Base-by-base conservation (phyloP, 1,140 invertebrate species). In the Bombyx mandarina region DNA sequence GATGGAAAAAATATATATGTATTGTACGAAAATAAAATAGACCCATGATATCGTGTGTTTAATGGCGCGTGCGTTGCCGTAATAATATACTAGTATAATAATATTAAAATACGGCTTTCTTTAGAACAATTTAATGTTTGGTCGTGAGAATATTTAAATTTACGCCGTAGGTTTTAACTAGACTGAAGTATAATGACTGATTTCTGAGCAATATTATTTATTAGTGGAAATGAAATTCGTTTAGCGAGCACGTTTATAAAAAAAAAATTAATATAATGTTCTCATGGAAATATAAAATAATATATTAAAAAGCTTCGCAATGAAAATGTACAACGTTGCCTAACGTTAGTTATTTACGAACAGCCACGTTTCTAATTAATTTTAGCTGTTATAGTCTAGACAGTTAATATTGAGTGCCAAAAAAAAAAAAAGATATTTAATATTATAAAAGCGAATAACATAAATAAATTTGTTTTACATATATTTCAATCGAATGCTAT, bases 201-300 rank as follows among this genome's bases (percentile, higher is more conserved):
- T 77, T 84, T 75, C 72, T 77, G 73, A 86, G 82, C 82, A 86
- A 86, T 86, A 86, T 83, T 83, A 82, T 82, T 85, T 83, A 79
- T 78, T 86, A 84, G 79, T 76, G 57, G 74, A 82, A 70, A 65
- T 54, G 49, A 64, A 57, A 62, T 50, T 57, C 51, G 47, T 63
- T 62, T 65, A 45, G 12, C 52, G 44, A 50, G 49, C 57, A 56
- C 56, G 18, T 50, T 42, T 26, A 52, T 18, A 3, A 5, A 35
- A 35, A 35, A 35, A 35, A 3, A 3, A 1, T 35, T 35, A 35
- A 35, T 46, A 56, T 46, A 7, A 51, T 44, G 52, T 56, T 55
- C 18, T 9, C 8, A 9, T 55, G 26, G 22, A 55, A 45, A 55
- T 50, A 22, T 45, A 48, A 45, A 18, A 35, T 12, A 12, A 52